Base-by-base conservation (phyloP, 2,888 invertebrate species). In the Agelastica alni region DNA sequence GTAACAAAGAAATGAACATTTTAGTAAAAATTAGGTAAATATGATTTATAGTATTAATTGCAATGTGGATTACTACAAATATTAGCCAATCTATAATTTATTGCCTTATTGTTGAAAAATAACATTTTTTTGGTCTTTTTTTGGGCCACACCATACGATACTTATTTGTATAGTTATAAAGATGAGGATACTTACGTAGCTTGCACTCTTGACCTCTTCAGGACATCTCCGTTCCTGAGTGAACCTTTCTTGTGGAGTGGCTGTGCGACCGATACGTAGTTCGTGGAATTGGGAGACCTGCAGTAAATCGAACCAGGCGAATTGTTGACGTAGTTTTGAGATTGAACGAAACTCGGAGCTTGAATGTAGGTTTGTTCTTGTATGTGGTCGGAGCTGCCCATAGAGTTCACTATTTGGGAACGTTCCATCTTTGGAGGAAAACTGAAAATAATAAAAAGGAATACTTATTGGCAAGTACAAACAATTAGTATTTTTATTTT, bases 151-250 rank as follows among this genome's bases (percentile, higher is more conserved):
- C n/a, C n/a, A n/a, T n/a, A n/a, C n/a, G n/a, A n/a, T n/a, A n/a
- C n/a, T n/a, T n/a, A n/a, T n/a, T n/a, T n/a, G n/a, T n/a, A n/a
- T n/a, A n/a, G 18, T 22, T 34, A 31, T 13, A n/a, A n/a, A n/a
- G n/a, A 26, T n/a, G 34, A 26, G 44, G n/a, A 44, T 58, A 83
- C 85, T 84, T 79, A 86, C 85, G 84, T 84, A 65, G 82, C 83
- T 75, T 86, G 86, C 62, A 85, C 81, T 70, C 86, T 78, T 64
- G 84, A 83, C 58, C 86, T 79, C 71, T 87, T 86, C 63, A 85
- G 75, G 47, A 85, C 82, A 70, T 86, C 86, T 46, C 83, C 83
- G 68, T 80, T 86, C 52, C 86, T 78, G 36, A 85, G 79, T 16
- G 85, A 82, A 48, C 83, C 83, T 70, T 86, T 86, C 71, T 86